A percentile compares a stretch with the other conserved stretches of the same genome.
Conservation (phyloP, 2,797 vertebrate species). For the Sebastes trivittatus region DNA sequence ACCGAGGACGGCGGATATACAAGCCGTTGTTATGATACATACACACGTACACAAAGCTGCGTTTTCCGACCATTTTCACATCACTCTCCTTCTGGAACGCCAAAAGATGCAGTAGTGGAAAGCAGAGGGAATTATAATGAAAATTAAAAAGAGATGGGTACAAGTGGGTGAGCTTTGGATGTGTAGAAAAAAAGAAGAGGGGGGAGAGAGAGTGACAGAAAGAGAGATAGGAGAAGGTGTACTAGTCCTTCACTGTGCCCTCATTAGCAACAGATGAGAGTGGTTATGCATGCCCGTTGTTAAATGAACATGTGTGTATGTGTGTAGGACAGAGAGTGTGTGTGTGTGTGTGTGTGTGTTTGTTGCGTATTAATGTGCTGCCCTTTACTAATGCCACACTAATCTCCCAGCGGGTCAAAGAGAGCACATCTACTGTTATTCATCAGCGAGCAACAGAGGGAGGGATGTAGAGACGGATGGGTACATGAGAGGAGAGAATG, state of each 20-base stretch:
- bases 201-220: neutral
- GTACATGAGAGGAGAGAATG: slow-evolving; percentile 21
- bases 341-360: slow-evolving; percentile 45
- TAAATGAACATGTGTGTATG: slow-evolving; percentile 64
- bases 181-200: neutral
- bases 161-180: neutral
- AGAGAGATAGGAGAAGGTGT: slow-evolving; percentile 21
- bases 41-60: too few species aligned
- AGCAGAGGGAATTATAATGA: neutral
- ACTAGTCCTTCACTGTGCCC: slow-evolving; percentile 73
- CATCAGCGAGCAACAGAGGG: slow-evolving; percentile 47
- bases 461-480: slow-evolving; percentile 1
- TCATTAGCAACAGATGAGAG: slow-evolving; percentile 89
- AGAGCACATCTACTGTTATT: slow-evolving; percentile 80
- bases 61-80: too few species aligned
- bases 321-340: neutral
- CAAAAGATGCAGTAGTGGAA: neutral
- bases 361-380: slow-evolving; percentile 85
- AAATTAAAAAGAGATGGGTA: neutral
- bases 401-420: slow-evolving; percentile 90
- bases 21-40: too few species aligned
- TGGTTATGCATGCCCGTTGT: slow-evolving; percentile 70
- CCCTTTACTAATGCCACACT: slow-evolving; percentile 92
- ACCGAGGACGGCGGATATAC: too few species aligned
- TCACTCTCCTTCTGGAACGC: neutral